phyloP scores from a whole-genome alignment of 37 sponge, comb jelly and placozoan genomes.

The Ephydatia muelleri region DNA sequence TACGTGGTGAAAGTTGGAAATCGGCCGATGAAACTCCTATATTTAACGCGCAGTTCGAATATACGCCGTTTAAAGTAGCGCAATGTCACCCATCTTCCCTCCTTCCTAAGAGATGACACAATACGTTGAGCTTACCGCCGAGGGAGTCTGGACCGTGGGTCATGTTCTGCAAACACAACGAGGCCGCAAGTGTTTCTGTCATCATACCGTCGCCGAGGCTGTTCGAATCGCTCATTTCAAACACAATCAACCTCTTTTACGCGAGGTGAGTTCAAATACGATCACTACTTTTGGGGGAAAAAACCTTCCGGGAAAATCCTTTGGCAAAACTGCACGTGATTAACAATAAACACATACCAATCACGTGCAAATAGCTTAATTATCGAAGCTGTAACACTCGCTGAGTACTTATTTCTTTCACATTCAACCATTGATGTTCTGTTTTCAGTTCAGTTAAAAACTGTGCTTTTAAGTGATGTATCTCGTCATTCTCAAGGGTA shows the following conservation, averaged over 20 bases:
- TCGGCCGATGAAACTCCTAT: too few species aligned
- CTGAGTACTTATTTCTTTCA: too few species aligned
- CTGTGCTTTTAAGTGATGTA: too few species aligned
- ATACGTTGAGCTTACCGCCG: background rate
- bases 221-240: background rate
- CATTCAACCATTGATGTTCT: too few species aligned
- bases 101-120: background rate
- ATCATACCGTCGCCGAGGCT: background rate
- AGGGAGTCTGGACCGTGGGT: background rate
- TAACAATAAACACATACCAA: background rate
- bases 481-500: too few species aligned
- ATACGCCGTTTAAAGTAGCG: too few species aligned
- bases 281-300: background rate
- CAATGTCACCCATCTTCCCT: too few species aligned
- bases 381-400: too few species aligned
- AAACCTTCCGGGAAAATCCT: background rate
- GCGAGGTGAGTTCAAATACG: background rate
- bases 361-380: slow-evolving; percentile 2
- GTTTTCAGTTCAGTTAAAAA: too few species aligned
- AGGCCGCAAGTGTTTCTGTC: background rate
- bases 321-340: background rate
- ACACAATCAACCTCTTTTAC: too few species aligned
- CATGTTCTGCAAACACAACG: background rate
- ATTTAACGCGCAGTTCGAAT: too few species aligned
- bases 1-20: too few species aligned